A percentile compares a stretch with the other conserved stretches of the same genome.
These are phyloP conservation scores for Linnaemya tessellans DNA, from an alignment of 2,888 invertebrate species.

Conservation along the genomic window DNA sequence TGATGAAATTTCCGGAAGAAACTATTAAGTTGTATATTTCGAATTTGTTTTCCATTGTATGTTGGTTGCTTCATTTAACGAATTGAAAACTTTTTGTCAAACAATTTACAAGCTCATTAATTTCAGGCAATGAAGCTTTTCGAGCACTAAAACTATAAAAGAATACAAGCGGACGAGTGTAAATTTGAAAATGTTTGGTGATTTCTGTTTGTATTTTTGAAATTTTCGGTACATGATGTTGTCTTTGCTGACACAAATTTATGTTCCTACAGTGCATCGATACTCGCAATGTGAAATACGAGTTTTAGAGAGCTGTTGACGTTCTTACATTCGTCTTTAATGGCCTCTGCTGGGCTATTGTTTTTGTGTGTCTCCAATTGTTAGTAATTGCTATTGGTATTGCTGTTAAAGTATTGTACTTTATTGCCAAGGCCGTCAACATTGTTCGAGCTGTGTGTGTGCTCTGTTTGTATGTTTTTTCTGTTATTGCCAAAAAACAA, in stretches of 20 bases:
- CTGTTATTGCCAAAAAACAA: too few species aligned
- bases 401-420: slow-evolving; percentile 15
- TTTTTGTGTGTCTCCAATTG: slow-evolving; percentile 19
- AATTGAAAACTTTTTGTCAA: slow-evolving; percentile 52
- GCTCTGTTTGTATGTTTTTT: too few species aligned
- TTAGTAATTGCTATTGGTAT: slow-evolving; percentile 10
- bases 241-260: neutral
- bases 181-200: neutral
- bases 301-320: neutral
- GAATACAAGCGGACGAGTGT: neutral
- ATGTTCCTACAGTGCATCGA: slow-evolving; percentile 8
- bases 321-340: neutral
- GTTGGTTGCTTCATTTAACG: slow-evolving; percentile 6
- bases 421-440: neutral
- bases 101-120: slow-evolving; percentile 60
- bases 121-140: slow-evolving; percentile 37
- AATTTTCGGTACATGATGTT: slow-evolving; percentile 8
- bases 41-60: slow-evolving; percentile 26
- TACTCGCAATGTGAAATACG: slow-evolving; percentile 8
- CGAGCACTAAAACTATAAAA: neutral
- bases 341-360: slow-evolving; percentile 2
- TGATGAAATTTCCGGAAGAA: slow-evolving; percentile 23
- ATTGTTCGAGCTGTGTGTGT: neutral
- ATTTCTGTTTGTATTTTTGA: slow-evolving; percentile 3
- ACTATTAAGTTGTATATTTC: slow-evolving; percentile 37